A percentile compares a stretch with the other conserved stretches of the same genome.
Conservation (phyloP, 1,140 invertebrate genomes). For the Chironomus striatipennis region DNA sequence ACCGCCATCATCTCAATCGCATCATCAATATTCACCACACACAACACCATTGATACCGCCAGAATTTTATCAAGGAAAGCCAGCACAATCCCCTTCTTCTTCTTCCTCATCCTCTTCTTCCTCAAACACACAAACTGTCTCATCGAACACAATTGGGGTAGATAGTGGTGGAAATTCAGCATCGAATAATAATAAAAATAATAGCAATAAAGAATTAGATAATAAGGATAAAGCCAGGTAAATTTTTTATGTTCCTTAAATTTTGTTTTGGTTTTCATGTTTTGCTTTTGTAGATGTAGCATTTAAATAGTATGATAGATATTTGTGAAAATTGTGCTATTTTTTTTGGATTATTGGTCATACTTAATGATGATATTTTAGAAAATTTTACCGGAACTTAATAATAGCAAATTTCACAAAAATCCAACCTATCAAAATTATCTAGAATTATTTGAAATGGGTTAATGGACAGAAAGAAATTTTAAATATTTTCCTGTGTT, state of each 20-base stretch:
- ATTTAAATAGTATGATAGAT: neutral
- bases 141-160: neutral
- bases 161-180: neutral
- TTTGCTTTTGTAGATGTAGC: neutral
- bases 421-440: no score
- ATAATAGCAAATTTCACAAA: no score
- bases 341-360: no score
- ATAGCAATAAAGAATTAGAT: slow-evolving; percentile 4
- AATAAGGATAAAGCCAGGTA: slow-evolving; percentile 19
- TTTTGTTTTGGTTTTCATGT: neutral
- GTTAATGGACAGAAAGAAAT: neutral
- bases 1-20: neutral
- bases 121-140: slow-evolving; percentile 3
- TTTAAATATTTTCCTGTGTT: neutral
- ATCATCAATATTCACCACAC: neutral
- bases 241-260: neutral
- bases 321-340: neutral
- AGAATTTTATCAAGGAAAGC: slow-evolving; percentile 16
- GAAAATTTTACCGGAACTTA: no score
- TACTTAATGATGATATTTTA: no score
- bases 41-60: neutral
- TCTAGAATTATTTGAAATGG: neutral
- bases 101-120: neutral
- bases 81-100: neutral
- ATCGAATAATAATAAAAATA: neutral